Conservation (phyloP, 2,113 vertebrate species). For the Aldabrachelys gigantea region DNA sequence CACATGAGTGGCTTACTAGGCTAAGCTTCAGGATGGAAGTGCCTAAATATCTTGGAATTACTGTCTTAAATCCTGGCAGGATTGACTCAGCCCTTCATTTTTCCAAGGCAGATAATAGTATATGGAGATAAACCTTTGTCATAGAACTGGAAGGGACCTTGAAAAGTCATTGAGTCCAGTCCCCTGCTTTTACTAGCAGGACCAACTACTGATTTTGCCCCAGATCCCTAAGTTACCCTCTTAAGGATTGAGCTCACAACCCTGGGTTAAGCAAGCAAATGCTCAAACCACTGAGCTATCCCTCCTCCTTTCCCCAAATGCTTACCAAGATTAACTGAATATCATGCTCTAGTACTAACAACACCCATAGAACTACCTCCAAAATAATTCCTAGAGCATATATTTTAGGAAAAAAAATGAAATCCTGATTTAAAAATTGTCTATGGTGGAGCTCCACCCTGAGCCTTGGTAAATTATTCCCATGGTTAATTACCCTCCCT, state of each 20-base stretch:
- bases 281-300: too few relatives aligned
- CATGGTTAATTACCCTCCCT: not conserved
- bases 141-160: too few relatives aligned
- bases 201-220: too few relatives aligned
- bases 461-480: not conserved
- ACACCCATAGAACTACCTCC: not conserved
- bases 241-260: too few relatives aligned
- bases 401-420: not conserved
- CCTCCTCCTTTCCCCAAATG: too few relatives aligned
- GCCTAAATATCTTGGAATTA: not conserved
- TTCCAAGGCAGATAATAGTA: accelerated
- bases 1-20: not conserved
- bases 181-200: too few relatives aligned
- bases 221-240: too few relatives aligned
- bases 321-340: not conserved
- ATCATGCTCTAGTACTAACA: not conserved
- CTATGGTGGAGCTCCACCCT: not conserved
- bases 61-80: accelerated
- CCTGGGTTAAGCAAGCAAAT: too few relatives aligned
- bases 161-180: too few relatives aligned
- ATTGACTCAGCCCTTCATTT: not conserved
- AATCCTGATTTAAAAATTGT: not conserved
- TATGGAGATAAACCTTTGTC: too few relatives aligned
- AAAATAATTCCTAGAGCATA: not conserved
- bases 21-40: not conserved